These are phyloP conservation scores for Belgica antarctica DNA, from an alignment of 2,888 invertebrate genomes.

Conservation along the genomic window DNA sequence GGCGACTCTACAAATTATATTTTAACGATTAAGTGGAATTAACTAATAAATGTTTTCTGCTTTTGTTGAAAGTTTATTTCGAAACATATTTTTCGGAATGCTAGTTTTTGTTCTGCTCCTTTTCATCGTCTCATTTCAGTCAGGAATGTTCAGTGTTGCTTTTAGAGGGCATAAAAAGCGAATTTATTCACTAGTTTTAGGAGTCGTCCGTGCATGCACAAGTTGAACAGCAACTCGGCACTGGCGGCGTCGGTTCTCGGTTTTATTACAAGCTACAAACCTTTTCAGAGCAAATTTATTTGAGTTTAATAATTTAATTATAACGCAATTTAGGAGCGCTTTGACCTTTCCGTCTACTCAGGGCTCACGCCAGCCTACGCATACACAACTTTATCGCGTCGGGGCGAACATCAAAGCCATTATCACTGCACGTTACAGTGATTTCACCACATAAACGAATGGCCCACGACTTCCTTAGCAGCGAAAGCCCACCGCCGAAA, in stretches of 20 bases:
- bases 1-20: slow-evolving; percentile 41
- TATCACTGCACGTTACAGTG: slow-evolving; percentile 8
- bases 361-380: background rate
- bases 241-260: too few species aligned
- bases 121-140: too few species aligned
- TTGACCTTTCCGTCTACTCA: background rate
- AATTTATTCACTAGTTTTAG: slow-evolving; percentile 18
- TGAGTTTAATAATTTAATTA: slow-evolving; percentile 23
- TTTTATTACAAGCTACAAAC: background rate
- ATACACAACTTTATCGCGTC: slow-evolving; percentile 26
- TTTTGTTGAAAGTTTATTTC: slow-evolving; percentile 16
- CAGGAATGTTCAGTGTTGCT: too few species aligned
- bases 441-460: background rate
- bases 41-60: slow-evolving; percentile 33
- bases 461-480: background rate
- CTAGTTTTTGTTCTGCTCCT: background rate
- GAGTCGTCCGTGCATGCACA: background rate
- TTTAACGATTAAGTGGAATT: slow-evolving; percentile 38
- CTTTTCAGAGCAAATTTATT: background rate
- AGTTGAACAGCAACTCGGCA: too few species aligned
- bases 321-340: background rate
- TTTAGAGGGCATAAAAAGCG: background rate
- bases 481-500: too few species aligned
- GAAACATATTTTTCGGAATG: slow-evolving; percentile 27
- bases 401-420: slow-evolving; percentile 12